Percentiles rank a stretch among this genome's conserved stretches.
Evolutionary conservation across 2,797 vertebrate genomes (phyloP).

Genomic region (Phalanger gymnotis): DNA sequence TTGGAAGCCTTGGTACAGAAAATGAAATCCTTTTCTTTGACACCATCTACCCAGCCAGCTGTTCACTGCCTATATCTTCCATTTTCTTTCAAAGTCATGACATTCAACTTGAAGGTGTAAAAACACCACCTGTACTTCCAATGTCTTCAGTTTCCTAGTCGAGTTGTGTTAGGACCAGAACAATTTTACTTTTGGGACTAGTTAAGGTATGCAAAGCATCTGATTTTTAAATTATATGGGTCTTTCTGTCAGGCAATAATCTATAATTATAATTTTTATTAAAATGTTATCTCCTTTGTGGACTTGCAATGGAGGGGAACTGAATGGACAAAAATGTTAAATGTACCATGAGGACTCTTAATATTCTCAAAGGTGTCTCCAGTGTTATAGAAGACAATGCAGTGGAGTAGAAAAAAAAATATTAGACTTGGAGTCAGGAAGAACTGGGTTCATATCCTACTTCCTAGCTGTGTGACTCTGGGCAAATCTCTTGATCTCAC

Average conservation of each 20-base stretch:
- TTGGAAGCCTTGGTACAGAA: constrained; percentile 62
- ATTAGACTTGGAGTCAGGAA: neutral
- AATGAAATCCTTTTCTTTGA: constrained; percentile 69
- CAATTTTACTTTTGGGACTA: neutral
- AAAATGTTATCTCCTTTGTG: neutral
- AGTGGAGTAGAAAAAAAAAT: neutral
- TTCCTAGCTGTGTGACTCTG: neutral
- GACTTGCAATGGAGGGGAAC: neutral
- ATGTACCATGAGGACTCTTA: neutral
- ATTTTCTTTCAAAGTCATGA: constrained; percentile 69
- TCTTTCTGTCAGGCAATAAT: neutral
- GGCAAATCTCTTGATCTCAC: neutral
- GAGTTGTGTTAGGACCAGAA: neutral
- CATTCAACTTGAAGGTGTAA: constrained; percentile 67
- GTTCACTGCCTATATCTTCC: constrained; percentile 62
- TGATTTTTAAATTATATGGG: neutral
- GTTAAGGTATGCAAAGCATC: neutral
- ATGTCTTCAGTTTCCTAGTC: constrained; percentile 28
- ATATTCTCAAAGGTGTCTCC: neutral
- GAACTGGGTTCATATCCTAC: neutral
- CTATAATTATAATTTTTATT: neutral
- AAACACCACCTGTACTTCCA: constrained; percentile 48
- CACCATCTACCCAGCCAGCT: constrained; percentile 70
- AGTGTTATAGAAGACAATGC: neutral
- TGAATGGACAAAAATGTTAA: neutral